Percentiles rank a stretch among this genome's conserved stretches.
phyloP scores from a whole-genome alignment of 1,140 invertebrate species.

The Drosophila mayri region DNA sequence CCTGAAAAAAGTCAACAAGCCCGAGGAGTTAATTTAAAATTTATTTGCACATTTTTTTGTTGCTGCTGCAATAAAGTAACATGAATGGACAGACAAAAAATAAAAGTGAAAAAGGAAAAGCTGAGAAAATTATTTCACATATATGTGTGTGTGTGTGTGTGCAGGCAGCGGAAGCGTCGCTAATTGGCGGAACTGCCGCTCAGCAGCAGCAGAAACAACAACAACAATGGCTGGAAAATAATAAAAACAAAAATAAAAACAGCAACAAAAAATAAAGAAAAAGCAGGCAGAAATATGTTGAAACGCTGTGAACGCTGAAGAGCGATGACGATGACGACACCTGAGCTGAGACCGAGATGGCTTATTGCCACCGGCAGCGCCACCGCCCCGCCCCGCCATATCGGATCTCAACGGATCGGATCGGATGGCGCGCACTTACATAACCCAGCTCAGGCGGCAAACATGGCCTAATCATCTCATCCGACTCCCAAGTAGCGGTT shows the following conservation, averaged over 20 bases:
- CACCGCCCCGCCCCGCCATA: constrained; percentile 47
- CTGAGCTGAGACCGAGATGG: constrained; percentile 53
- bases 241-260: constrained; percentile 18
- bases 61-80: constrained; percentile 31
- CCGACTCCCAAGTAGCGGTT: constrained; percentile 51
- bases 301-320: constrained; percentile 41
- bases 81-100: constrained; percentile 23
- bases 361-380: constrained; percentile 68
- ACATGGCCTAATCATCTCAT: constrained; percentile 79
- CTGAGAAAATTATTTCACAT: constrained; percentile 59
- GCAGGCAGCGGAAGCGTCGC: constrained; percentile 74
- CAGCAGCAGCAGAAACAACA: constrained; percentile 34
- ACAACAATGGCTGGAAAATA: constrained; percentile 40
- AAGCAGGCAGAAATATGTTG: constrained; percentile 66
- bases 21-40: constrained; percentile 27
- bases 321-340: constrained; percentile 68
- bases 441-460: constrained; percentile 60
- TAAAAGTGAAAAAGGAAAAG: constrained; percentile 59
- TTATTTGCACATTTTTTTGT: constrained; percentile 32
- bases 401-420: constrained; percentile 49
- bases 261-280: constrained; percentile 28
- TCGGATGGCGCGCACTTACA: constrained; percentile 68
- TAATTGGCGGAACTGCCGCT: constrained; percentile 77
- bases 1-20: constrained; percentile 9
- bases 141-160: constrained; percentile 23